These are phyloP conservation scores for Aselliscus stoliczkanus DNA, from an alignment of 2,797 vertebrate species.

Conservation along the genomic window DNA sequence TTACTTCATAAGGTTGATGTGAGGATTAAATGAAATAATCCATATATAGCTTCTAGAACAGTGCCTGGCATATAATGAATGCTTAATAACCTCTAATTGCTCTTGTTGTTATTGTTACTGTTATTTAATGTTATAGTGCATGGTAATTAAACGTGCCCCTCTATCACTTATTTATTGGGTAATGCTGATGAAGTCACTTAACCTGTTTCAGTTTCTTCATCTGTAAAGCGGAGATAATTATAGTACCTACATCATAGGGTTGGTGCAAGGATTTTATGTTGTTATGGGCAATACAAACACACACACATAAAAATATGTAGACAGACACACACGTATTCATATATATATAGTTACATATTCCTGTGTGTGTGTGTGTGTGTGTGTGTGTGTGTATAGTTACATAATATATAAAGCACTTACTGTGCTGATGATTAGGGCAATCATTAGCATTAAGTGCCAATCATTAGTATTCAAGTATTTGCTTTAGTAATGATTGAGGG, in stretches of 20 bases:
- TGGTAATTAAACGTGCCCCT: background rate
- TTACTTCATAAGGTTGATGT: background rate
- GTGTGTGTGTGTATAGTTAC: too few species aligned
- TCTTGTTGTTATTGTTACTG: background rate
- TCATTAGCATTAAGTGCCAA: background rate
- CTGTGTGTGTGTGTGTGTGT: background rate
- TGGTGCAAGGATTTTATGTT: background rate
- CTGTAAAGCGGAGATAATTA: background rate
- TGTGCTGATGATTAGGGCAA: background rate
- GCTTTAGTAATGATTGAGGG: background rate
- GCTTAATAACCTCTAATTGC: background rate
- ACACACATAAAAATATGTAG: background rate
- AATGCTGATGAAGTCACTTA: background rate
- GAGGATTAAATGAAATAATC: background rate
- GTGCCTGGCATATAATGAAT: background rate
- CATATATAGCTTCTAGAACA: background rate
- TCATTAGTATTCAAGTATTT: background rate
- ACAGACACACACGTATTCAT: background rate
- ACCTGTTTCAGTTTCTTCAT: background rate
- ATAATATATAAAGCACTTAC: background rate
- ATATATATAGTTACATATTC: background rate
- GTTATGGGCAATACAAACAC: background rate
- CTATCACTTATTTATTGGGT: background rate
- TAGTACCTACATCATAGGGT: background rate
- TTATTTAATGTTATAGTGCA: background rate